phyloP scores from a whole-genome alignment of 2,113 vertebrate genomes.

The Odocoileus virginianus region DNA sequence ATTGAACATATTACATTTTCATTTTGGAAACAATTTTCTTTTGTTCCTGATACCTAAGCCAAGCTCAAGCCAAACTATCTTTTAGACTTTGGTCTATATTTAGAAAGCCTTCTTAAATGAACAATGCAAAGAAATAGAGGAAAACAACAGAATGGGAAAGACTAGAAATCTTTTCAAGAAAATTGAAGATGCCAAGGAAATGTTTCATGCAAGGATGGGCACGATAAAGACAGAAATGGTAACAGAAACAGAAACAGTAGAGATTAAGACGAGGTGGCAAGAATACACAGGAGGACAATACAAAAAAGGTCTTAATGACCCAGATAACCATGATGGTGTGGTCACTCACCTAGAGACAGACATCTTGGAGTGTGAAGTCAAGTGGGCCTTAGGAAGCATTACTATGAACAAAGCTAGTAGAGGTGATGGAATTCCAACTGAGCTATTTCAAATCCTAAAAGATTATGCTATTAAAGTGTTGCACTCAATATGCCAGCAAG shows the following conservation, averaged over 20 bases:
- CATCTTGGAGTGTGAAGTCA: background rate
- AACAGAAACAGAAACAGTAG: background rate
- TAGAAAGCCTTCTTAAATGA: background rate
- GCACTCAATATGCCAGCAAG: background rate
- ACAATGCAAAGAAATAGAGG: background rate
- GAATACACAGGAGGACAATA: background rate
- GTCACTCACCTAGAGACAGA: background rate
- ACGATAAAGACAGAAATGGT: background rate
- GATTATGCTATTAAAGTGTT: background rate
- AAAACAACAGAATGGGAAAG: background rate
- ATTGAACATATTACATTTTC: background rate
- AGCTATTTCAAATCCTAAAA: background rate
- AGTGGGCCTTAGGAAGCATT: background rate
- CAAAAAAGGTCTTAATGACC: background rate
- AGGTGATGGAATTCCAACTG: background rate
- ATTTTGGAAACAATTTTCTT: background rate
- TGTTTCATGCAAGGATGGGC: background rate
- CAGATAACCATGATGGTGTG: background rate
- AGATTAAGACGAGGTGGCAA: background rate
- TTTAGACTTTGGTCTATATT: conserved; percentile 16
- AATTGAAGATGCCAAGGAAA: background rate
- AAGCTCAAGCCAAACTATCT: conserved; percentile 15
- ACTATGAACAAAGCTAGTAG: background rate
- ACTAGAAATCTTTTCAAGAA: background rate
- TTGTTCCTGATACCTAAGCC: background rate